These are phyloP conservation scores for Amitus sp. DNA, from an alignment of 2,888 invertebrate genomes.

Conservation along the genomic window DNA sequence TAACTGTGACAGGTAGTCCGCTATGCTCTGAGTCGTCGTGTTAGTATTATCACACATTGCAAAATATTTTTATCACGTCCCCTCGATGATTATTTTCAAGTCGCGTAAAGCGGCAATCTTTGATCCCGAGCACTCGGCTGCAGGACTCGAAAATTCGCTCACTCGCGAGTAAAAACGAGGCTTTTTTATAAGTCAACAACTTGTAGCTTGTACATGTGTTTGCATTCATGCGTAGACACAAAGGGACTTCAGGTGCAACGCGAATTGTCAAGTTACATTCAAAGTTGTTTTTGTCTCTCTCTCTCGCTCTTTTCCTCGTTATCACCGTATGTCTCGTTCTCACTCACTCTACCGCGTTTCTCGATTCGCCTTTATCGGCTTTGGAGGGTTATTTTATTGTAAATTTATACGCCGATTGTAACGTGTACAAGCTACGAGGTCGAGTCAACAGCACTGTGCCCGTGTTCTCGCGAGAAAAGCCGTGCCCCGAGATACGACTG, in stretches of 20 bases:
- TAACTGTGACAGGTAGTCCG: slow-evolving; percentile 99
- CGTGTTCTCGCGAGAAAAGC: no score
- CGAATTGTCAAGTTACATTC: slow-evolving; percentile 1
- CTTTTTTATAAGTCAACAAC: neutral
- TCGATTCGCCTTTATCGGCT: no score
- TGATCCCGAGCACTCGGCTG: slow-evolving; percentile 14
- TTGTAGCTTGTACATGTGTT: slow-evolving; percentile 5
- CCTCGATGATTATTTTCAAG: neutral
- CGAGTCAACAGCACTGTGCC: no score
- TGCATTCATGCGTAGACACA: neutral
- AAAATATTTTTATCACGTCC: slow-evolving; percentile 11
- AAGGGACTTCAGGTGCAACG: neutral
- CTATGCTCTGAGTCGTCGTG: slow-evolving; percentile 92
- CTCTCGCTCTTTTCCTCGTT: slow-evolving; percentile 33
- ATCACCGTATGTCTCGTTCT: slow-evolving; percentile 10
- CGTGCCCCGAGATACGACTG: no score
- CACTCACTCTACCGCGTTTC: slow-evolving; percentile 27
- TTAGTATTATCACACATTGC: slow-evolving; percentile 64
- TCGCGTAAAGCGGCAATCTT: neutral
- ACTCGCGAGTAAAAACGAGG: slow-evolving; percentile 29
- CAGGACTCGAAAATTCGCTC: slow-evolving; percentile 19
- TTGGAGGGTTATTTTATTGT: no score
- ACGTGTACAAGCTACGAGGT: no score
- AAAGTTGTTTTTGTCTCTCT: neutral
- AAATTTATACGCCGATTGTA: no score